A percentile compares a stretch with the other conserved stretches of the same genome.
Conservation (phyloP, 2,888 invertebrate genomes). For the Dichetophora obliterata region DNA sequence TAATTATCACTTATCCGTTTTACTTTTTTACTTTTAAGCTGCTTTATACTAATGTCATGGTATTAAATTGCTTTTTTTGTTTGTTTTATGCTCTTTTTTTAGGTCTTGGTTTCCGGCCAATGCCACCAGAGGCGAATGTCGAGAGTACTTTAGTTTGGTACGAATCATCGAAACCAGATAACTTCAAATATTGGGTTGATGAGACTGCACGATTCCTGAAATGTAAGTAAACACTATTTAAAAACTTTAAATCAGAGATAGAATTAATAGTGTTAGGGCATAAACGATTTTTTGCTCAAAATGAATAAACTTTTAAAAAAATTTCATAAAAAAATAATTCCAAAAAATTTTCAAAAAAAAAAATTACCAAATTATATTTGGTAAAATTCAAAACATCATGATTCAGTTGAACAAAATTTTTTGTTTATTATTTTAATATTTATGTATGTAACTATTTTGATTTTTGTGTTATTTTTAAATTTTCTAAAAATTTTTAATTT, state of each 20-base stretch:
- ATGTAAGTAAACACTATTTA: conserved; percentile 72
- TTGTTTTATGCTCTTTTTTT: conserved; percentile 50
- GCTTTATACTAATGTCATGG: too few species aligned
- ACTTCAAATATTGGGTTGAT: conserved; percentile 84
- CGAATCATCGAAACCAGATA: conserved; percentile 75
- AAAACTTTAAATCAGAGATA: not conserved
- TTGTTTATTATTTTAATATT: too few species aligned
- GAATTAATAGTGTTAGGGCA: too few species aligned
- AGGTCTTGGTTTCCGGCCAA: conserved; percentile 97
- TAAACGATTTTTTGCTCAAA: too few species aligned
- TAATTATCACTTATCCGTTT: not conserved
- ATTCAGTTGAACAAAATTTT: too few species aligned
- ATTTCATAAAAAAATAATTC: too few species aligned
- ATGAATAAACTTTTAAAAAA: too few species aligned
- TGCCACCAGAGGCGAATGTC: conserved; percentile 91
- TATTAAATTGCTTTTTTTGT: not conserved
- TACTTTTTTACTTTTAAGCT: not conserved
- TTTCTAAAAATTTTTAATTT: not conserved
- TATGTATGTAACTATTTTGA: too few species aligned
- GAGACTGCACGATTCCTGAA: conserved; percentile 82
- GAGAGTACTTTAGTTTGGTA: conserved; percentile 98
- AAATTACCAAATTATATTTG: too few species aligned
- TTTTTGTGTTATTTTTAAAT: not conserved
- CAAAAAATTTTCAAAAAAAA: too few species aligned
- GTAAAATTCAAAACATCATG: too few species aligned